Evolutionary conservation across 2,797 vertebrate genomes (phyloP).

Genomic region (Podarcis lilfordi): DNA sequence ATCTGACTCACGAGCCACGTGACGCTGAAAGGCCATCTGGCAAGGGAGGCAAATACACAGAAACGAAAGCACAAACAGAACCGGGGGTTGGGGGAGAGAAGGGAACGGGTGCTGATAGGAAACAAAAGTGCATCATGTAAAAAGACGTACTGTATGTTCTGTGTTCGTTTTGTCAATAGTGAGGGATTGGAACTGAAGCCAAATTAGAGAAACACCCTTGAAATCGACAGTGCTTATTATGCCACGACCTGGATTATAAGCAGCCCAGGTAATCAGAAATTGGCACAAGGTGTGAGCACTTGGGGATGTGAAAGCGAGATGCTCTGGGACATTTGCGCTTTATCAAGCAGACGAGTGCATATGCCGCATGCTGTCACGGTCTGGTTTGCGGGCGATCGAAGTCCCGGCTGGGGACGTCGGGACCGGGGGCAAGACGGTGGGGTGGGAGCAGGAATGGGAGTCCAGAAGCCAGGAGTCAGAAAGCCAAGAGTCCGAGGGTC

Average conservation of each 20-base stretch:
- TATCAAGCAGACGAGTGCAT: neutral
- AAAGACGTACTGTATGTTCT: constrained; percentile 5
- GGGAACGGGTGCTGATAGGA: neutral
- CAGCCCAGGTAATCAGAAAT: neutral
- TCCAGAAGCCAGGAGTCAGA: no score
- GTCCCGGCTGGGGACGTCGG: no score
- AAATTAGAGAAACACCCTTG: constrained; percentile 11
- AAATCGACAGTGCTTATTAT: neutral
- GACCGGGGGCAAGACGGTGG: no score
- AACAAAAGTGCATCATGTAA: neutral
- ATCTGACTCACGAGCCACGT: neutral
- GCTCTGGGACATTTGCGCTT: neutral
- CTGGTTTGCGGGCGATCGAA: no score
- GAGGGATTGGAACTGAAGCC: neutral
- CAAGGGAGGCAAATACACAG: constrained; percentile 29
- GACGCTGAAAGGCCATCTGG: constrained; percentile 48
- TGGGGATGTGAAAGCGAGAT: neutral
- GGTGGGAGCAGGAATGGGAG: no score
- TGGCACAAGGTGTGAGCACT: neutral
- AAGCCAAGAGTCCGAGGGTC: no score
- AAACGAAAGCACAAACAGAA: constrained; percentile 17
- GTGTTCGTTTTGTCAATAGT: constrained; percentile 23
- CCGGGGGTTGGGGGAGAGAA: neutral
- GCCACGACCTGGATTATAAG: neutral
- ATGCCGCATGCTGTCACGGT: neutral